phyloP scores from a whole-genome alignment of 2,888 invertebrate genomes.

The Mellilla xanthometata region DNA sequence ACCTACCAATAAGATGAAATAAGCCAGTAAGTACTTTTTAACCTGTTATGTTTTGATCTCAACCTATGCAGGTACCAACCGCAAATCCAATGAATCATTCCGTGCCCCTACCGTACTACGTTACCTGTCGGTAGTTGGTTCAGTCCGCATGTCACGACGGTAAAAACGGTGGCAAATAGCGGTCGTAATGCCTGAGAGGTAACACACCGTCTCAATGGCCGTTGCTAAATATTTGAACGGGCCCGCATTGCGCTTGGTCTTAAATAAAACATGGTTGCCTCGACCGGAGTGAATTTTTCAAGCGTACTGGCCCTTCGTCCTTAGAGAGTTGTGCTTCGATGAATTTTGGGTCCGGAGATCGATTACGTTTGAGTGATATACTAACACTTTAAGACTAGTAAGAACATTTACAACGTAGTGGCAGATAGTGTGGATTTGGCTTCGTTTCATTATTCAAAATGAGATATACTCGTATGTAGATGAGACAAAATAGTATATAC shows the following conservation, averaged over 20 bases:
- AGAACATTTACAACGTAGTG: too few relatives aligned
- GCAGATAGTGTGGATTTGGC: too few relatives aligned
- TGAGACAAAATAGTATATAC: too few relatives aligned
- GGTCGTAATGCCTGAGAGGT: constrained; percentile 42
- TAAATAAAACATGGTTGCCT: constrained; percentile 69
- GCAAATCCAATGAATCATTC: neutral
- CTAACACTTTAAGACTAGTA: too few relatives aligned
- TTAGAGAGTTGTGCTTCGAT: constrained; percentile 38
- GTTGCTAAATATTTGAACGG: constrained; percentile 68
- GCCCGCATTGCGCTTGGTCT: constrained; percentile 66
- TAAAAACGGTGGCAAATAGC: constrained; percentile 39
- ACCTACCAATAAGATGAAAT: too few relatives aligned
- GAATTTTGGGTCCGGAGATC: constrained; percentile 19
- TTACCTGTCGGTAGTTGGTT: constrained; percentile 14
- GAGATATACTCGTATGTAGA: too few relatives aligned
- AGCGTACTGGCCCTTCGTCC: constrained; percentile 46
- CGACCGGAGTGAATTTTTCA: constrained; percentile 68
- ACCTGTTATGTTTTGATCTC: too few relatives aligned
- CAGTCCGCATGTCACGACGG: constrained; percentile 25
- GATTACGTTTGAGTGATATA: constrained; percentile 4
- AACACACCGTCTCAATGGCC: constrained; percentile 56
- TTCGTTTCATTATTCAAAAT: too few relatives aligned
- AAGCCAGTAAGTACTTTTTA: too few relatives aligned
- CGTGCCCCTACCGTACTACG: neutral
- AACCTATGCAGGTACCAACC: too few relatives aligned